Base-by-base conservation (phyloP, 2,113 vertebrate species). In the Periophthalmus modestus region DNA sequence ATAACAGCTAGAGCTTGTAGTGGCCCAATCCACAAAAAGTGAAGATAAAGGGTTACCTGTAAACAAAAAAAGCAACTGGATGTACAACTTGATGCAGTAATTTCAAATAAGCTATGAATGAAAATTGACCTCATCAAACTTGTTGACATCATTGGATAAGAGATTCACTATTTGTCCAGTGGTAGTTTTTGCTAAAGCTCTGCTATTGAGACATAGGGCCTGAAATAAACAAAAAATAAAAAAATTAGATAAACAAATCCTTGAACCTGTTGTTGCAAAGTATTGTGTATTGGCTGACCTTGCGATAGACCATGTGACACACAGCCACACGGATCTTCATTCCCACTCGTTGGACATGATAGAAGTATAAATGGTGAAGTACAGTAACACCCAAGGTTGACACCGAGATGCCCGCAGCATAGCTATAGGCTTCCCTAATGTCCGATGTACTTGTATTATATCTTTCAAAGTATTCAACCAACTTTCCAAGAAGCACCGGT, bases 121-220 rank as follows among this genome's bases (percentile, higher is more conserved):
- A 54, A 48, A 47, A 79, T n/a, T n/a, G 72, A 97, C 96, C 94
- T 98, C 95, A 80, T 98, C 96, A 87, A 97, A 98, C 85, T 94
- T 97, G 94, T 96, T 97, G 88, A 97, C 96, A 16, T 98, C 96
- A 0, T 97, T 97, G 72, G 96, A 97, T 74, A 98, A 89, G 33
- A 98, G 94, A 76, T 97, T 98, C 39, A 98, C 96, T 59, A 97
- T 95, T 79, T 98, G 96, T 69, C 96, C 96, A 0, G 96, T 96
- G 68, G 96, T 97, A 0, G 96, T 98, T 93, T 96, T 93, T 52
- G 93, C 89, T 92, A 97, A 88, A 15, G 96, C 96, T 43, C 59
- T 12, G 2, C 93, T 96, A 85, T 92, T 96, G 55, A 98, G 93
- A 84, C 93, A 94, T 73, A 98, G 95, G 1, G 95, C 95, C 96